Conservation (phyloP, 2,797 vertebrate species). For the Danio tinwini region DNA sequence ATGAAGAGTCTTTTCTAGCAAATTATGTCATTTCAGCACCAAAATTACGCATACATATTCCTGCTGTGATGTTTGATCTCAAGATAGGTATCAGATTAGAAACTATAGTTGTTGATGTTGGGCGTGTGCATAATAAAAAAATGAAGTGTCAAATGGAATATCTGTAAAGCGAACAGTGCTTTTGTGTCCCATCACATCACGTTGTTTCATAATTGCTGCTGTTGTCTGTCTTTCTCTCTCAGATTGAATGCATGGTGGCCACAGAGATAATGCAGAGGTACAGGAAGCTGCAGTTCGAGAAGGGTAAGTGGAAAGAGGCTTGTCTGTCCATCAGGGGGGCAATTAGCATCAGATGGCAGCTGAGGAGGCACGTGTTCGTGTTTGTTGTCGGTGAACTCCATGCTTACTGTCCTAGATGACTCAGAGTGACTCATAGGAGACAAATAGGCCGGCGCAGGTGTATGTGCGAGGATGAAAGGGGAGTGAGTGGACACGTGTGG, state of each 20-base stretch:
- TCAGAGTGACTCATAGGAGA: slow-evolving; percentile 23
- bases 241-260: slow-evolving; percentile 98
- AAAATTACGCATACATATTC: neutral
- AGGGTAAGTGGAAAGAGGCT: slow-evolving; percentile 80
- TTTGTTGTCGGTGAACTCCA: slow-evolving; percentile 15
- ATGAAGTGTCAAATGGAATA: neutral
- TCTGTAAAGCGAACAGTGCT: neutral
- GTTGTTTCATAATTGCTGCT: slow-evolving; percentile 36
- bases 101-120: neutral
- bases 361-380: slow-evolving; percentile 11
- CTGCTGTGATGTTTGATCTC: neutral
- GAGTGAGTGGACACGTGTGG: slow-evolving; percentile 40
- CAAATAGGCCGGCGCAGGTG: slow-evolving; percentile 3
- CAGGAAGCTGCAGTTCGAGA: slow-evolving; percentile 96
- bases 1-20: slow-evolving; percentile 3
- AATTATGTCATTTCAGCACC: neutral
- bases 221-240: slow-evolving; percentile 50
- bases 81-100: slow-evolving; percentile 3
- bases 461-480: slow-evolving; percentile 16
- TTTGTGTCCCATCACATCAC: slow-evolving; percentile 8
- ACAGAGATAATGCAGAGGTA: slow-evolving; percentile 96
- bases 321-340: slow-evolving; percentile 23
- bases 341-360: neutral
- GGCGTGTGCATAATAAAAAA: neutral
- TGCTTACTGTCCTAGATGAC: slow-evolving; percentile 37